phyloP scores from a whole-genome alignment of 2,888 invertebrate species.

The Eupithecia exiguata region DNA sequence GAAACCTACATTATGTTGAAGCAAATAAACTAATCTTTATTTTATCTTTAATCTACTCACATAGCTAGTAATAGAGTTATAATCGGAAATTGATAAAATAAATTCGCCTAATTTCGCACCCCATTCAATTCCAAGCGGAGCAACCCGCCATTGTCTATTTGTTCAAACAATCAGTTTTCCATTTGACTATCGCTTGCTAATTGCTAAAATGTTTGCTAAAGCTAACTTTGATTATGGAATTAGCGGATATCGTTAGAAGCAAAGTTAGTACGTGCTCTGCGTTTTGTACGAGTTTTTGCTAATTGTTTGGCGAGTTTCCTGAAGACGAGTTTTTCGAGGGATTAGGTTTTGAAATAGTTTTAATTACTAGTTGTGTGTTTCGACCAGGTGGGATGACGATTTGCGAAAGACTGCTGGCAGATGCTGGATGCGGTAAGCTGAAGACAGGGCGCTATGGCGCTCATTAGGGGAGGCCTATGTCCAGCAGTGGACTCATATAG shows the following conservation, averaged over 20 bases:
- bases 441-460: too few relatives aligned
- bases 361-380: too few relatives aligned
- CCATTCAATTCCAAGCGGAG: constrained; percentile 1
- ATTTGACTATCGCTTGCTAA: constrained; percentile 44
- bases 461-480: too few relatives aligned
- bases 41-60: too few relatives aligned
- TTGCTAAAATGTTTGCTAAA: constrained; percentile 40
- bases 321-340: background rate
- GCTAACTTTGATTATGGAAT: constrained; percentile 44
- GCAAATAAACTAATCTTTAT: too few relatives aligned
- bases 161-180: constrained; percentile 40
- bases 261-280: constrained; percentile 39
- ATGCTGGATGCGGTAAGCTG: too few relatives aligned
- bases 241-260: constrained; percentile 39
- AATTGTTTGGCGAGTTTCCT: constrained; percentile 21
- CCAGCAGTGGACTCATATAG: too few relatives aligned
- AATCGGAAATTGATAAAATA: background rate
- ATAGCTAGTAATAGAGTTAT: background rate
- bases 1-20: too few relatives aligned
- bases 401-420: too few relatives aligned
- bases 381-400: too few relatives aligned
- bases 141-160: constrained; percentile 27
- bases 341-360: background rate
- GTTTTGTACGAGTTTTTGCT: constrained; percentile 27
- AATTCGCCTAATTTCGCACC: constrained; percentile 11